Percentiles rank a stretch among this genome's conserved stretches.
Evolutionary conservation across 2,113 vertebrate genomes (phyloP).

Genomic region (Sebastes fasciatus): DNA sequence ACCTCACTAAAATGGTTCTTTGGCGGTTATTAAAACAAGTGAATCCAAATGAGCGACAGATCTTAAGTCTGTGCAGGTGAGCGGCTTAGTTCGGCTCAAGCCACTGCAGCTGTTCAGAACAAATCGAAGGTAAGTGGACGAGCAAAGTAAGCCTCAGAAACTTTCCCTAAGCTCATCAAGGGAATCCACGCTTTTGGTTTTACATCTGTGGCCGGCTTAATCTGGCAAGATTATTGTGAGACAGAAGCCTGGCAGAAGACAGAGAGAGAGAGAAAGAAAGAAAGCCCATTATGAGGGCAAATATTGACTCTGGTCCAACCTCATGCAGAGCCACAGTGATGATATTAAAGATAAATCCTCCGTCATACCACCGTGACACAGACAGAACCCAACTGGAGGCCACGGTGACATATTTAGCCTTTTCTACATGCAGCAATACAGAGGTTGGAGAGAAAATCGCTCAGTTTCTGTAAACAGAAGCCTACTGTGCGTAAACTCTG

Average conservation of each 20-base stretch:
- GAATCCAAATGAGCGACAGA: neutral
- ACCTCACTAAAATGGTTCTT: neutral
- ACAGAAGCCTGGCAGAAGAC: slow-evolving; percentile 6
- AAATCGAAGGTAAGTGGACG: slow-evolving; percentile 65
- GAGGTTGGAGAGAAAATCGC: slow-evolving; percentile 53
- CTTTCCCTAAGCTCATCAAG: slow-evolving; percentile 72
- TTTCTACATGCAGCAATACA: slow-evolving; percentile 29
- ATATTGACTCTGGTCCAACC: slow-evolving; percentile 19
- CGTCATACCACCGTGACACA: neutral
- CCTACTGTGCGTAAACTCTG: slow-evolving; percentile 57
- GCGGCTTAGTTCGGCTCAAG: slow-evolving; percentile 58
- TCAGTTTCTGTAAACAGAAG: slow-evolving; percentile 65
- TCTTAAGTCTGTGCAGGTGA: slow-evolving; percentile 44
- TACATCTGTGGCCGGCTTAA: slow-evolving; percentile 48
- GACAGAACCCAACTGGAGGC: neutral
- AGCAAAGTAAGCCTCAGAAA: slow-evolving; percentile 64
- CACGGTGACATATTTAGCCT: slow-evolving; percentile 21
- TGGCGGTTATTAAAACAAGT: neutral
- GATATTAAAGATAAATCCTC: slow-evolving; percentile 49
- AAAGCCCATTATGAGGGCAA: slow-evolving; percentile 19
- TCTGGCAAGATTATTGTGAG: slow-evolving; percentile 58
- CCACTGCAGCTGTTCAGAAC: slow-evolving; percentile 37
- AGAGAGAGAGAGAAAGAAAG: slow-evolving; percentile 3
- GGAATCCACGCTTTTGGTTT: slow-evolving; percentile 55
- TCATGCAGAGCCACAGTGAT: slow-evolving; percentile 14